Evolutionary conservation across 2,797 vertebrate species (phyloP), one percentile per base, ranked within the genome.

Genomic region (Agapornis canus): DNA sequence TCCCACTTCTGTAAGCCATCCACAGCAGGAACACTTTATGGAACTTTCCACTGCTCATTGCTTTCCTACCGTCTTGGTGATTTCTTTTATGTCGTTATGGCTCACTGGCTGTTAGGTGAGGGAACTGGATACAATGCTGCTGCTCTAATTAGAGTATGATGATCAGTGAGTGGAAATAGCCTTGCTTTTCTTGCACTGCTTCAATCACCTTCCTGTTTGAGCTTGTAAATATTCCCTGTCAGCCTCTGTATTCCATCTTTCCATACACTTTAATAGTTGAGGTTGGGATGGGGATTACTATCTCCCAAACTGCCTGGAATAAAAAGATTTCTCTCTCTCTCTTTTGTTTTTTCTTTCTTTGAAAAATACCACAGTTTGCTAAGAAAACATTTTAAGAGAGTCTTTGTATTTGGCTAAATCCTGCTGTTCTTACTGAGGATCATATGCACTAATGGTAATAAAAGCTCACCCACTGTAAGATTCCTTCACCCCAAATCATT

Each of bases 101-200:
- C 89, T 95, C 90, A 66, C 86, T 86, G 78, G 86, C 83, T 96
- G 59, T 52, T 80, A 71, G 88, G 94, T 95, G 89, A 94, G 93
- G 87, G 93, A 95, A 93, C 26, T 84, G 79, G 76, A 88, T 56
- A 96, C 90, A 95, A 90, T 64, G 37, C 89, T 93, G 60, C 57
- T 90, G 82, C 80, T 96, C 48, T 90, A 76, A 94, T 96, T 95
- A 89, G 87, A 61, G 60, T 87, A 15, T 40, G 81, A 92, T 73
- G 91, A 92, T 96, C 95, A 95, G 86, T 89, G 90, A 92, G 48
- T 96, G 89, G 90, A 96, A 97, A 97, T 96, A 77, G 51, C 47
- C 87, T 91, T 94, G 39, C 89, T 96, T 96, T 95, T 75, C 68
- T 96, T 96, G 66, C 42, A 32, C 37, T 84, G 68, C 47, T 94